A percentile compares a stretch with the other conserved stretches of the same genome.
Evolutionary conservation across 2,888 invertebrate species (phyloP).

Genomic region (Imbricaverruca yamaguchii): DNA sequence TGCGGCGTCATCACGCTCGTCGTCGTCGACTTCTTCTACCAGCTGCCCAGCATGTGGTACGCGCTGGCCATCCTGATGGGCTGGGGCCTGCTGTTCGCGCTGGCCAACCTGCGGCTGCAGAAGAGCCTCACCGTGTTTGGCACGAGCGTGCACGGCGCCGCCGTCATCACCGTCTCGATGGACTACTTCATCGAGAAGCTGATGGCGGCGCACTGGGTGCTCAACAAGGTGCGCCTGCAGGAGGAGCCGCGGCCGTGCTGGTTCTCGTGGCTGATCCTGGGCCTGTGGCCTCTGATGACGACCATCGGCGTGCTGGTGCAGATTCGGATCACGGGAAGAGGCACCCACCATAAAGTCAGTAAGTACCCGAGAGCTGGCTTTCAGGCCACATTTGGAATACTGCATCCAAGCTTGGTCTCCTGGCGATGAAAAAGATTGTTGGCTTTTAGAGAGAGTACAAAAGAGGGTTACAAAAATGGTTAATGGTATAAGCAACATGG

Average conservation of each 20-base stretch:
- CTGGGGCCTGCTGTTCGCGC: slow-evolving; percentile 59
- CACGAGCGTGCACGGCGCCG: slow-evolving; percentile 67
- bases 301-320: slow-evolving; percentile 61
- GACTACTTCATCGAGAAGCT: slow-evolving; percentile 65
- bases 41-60: slow-evolving; percentile 57
- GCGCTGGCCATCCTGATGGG: slow-evolving; percentile 60
- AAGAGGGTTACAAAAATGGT: no score
- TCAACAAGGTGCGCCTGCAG: background rate
- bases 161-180: slow-evolving; percentile 58
- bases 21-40: slow-evolving; percentile 33
- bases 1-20: slow-evolving; percentile 54
- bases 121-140: slow-evolving; percentile 65
- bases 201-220: slow-evolving; percentile 24
- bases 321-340: slow-evolving; percentile 59
- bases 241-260: slow-evolving; percentile 52
- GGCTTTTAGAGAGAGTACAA: no score
- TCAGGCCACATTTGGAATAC: no score
- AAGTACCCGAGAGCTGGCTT: no score
- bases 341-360: slow-evolving; percentile 44
- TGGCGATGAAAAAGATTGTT: no score
- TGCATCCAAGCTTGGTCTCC: no score
- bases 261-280: slow-evolving; percentile 64
- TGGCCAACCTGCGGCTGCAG: slow-evolving; percentile 65
- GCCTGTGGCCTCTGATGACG: slow-evolving; percentile 63
- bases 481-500: no score